Conservation (phyloP, 2,888 invertebrate species). For the Syrphus vitripennis region DNA sequence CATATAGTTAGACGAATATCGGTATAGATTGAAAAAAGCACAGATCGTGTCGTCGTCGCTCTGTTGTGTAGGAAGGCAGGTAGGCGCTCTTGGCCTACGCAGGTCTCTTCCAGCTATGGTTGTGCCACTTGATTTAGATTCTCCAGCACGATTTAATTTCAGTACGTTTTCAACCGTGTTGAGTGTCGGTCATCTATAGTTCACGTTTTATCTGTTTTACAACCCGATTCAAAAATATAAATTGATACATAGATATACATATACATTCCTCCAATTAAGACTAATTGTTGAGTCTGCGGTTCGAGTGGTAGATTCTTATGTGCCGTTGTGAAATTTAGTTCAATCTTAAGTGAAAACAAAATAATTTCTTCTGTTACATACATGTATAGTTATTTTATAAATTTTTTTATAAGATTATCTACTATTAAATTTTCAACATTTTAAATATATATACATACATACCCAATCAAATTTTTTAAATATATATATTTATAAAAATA, state of each 20-base stretch:
- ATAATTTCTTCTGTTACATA: neutral
- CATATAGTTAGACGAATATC: neutral
- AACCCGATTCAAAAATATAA: constrained; percentile 5
- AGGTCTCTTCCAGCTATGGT: constrained; percentile 57
- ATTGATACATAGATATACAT: constrained; percentile 9
- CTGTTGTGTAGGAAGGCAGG: constrained; percentile 59
- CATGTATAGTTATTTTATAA: neutral
- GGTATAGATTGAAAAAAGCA: constrained; percentile 6
- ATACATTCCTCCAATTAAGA: constrained; percentile 46
- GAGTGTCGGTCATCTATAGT: constrained; percentile 76
- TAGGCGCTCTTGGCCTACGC: constrained; percentile 62
- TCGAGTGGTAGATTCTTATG: constrained; percentile 27
- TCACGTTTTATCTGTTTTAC: neutral
- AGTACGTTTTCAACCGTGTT: constrained; percentile 79
- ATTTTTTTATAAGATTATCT: neutral
- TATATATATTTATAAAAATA: neutral
- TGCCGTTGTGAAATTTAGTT: constrained; percentile 48
- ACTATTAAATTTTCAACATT: neutral
- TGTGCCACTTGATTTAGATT: constrained; percentile 72
- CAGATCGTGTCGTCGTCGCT: constrained; percentile 47
- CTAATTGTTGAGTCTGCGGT: constrained; percentile 48
- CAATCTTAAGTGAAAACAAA: constrained; percentile 2
- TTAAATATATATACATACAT: neutral
- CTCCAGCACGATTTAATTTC: constrained; percentile 74
- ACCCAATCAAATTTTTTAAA: neutral